Conservation (phyloP, 2,888 invertebrate genomes). For the Aspidapion aeneum region DNA sequence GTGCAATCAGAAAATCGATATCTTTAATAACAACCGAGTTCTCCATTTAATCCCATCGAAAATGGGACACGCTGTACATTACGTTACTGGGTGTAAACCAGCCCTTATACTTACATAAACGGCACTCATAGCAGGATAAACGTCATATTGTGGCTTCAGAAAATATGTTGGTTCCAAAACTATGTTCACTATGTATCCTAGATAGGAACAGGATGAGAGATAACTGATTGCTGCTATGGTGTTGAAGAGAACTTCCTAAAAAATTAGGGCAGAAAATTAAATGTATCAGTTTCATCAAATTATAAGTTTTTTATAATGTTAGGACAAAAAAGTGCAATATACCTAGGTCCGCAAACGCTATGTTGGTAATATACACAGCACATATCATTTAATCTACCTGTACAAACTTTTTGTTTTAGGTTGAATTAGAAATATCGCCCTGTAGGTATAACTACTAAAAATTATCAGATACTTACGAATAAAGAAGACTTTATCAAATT, state of each 20-base stretch:
- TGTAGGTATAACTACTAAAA: too few relatives aligned
- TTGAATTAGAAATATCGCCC: too few relatives aligned
- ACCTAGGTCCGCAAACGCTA: too few relatives aligned
- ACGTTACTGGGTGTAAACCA: too few relatives aligned
- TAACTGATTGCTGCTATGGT: slow-evolving; percentile 73
- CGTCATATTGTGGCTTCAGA: slow-evolving; percentile 70
- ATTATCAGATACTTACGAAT: slow-evolving; percentile 75
- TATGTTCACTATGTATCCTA: slow-evolving; percentile 74
- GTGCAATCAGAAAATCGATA: too few relatives aligned
- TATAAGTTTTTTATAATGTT: background rate
- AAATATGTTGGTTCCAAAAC: slow-evolving; percentile 75
- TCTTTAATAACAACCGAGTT: too few relatives aligned
- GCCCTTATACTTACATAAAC: slow-evolving; percentile 75
- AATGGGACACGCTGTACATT: too few relatives aligned
- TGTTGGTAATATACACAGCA: too few relatives aligned
- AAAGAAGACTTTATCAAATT: slow-evolving; percentile 74
- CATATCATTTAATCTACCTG: too few relatives aligned
- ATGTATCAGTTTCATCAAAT: background rate
- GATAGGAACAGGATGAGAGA: slow-evolving; percentile 73
- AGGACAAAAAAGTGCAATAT: too few relatives aligned
- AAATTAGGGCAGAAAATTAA: slow-evolving; percentile 28
- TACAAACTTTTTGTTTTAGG: too few relatives aligned
- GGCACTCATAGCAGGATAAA: slow-evolving; percentile 86
- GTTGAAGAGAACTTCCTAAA: slow-evolving; percentile 79
- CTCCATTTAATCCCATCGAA: too few relatives aligned